Base-by-base conservation (phyloP, 2,888 invertebrate genomes). In the Xylota sylvarum region DNA sequence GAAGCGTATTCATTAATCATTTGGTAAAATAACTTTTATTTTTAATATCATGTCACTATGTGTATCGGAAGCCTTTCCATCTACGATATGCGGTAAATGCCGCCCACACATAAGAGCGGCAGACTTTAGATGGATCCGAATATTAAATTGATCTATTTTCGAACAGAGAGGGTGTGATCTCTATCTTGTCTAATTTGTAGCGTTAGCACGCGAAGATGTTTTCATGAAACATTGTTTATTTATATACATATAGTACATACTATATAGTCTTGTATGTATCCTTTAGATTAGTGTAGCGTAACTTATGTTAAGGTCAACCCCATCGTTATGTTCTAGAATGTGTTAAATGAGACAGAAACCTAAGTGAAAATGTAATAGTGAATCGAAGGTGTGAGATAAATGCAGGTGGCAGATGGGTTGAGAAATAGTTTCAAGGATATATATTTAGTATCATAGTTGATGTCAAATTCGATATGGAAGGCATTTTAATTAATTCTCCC, bases 131-230 rank as follows among this genome's bases (percentile, higher is more conserved):
- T 46, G 32, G 19, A 52, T 50, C 37, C 35, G 9, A 46, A 64
- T 27, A 37, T 46, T 64, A 55, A 76, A 40, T 35, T 58, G 9
- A 60, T 80, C 85, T 85, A 85, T 85, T 85, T 85, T 81, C 23
- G 52, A 58, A 46, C 40, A 35, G 32, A 76, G 81, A 70, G 81
- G 84, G 85, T 85, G 85, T 85, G 85, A 70, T 78, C 55, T 62
- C 40, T 14, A 43, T 70, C 46, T 62, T 30, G 14, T 58, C 60
- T 40, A 67, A 64, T 77, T 60, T 77, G 55, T 52, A 17, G 35
- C 37, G 40, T 30, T 43, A 65, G 56, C 35, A 60, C 46, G 65
- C 65, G 72, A 65, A 65, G 78, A 67, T 78, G 60, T 67, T 60
- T 65, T 72, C 69, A 40, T 65, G 50, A 64, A 40, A 69, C 32